These are phyloP conservation scores for Drosophila nannoptera DNA, from an alignment of 1,140 invertebrate genomes.

Conservation along the genomic window DNA sequence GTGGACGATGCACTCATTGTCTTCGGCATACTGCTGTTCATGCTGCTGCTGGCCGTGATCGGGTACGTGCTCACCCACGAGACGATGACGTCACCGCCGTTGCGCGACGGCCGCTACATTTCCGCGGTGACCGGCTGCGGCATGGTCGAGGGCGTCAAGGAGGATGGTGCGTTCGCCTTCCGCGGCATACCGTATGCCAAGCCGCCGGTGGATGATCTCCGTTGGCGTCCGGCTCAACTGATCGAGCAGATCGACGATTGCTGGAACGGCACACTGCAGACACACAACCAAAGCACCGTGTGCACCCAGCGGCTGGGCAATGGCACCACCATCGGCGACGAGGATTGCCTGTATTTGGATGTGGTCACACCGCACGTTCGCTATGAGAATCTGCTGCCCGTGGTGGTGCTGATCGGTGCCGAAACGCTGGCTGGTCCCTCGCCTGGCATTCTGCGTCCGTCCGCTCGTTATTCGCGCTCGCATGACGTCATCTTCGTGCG, in stretches of 20 bases:
- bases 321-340: constrained; percentile 83
- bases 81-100: constrained; percentile 79
- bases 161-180: constrained; percentile 89
- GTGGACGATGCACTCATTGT: constrained; percentile 81
- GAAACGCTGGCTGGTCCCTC: constrained; percentile 87
- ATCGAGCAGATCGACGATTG: constrained; percentile 85
- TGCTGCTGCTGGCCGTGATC: constrained; percentile 84
- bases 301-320: constrained; percentile 86
- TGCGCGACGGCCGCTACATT: constrained; percentile 86
- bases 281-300: constrained; percentile 83
- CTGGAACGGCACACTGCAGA: constrained; percentile 88
- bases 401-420: constrained; percentile 89
- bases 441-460: constrained; percentile 83
- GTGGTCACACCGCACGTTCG: constrained; percentile 86
- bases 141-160: constrained; percentile 86
- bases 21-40: constrained; percentile 81
- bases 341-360: constrained; percentile 90
- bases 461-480: constrained; percentile 84
- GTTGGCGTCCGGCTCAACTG: constrained; percentile 86
- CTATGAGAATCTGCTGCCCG: constrained; percentile 87
- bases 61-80: constrained; percentile 82
- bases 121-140: constrained; percentile 88
- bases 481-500: constrained; percentile 90
- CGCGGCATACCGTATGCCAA: constrained; percentile 91
- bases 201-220: constrained; percentile 85